phyloP scores from a whole-genome alignment of 2,113 vertebrate genomes.

The Hyaena hyaena region DNA sequence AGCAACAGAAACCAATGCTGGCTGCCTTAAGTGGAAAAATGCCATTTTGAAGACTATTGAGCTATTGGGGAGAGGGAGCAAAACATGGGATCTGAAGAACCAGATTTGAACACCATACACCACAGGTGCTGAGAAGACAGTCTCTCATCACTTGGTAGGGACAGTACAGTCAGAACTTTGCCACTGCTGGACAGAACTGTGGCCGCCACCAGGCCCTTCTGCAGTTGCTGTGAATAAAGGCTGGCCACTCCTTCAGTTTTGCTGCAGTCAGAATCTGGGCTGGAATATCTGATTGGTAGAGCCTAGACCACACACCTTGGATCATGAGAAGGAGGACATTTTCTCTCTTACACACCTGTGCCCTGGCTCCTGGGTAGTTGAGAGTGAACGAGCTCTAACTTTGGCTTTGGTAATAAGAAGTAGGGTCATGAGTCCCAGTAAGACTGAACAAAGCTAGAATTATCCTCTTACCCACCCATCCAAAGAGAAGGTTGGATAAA shows the following conservation, averaged over 20 bases:
- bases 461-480: neutral
- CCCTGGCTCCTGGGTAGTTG: neutral
- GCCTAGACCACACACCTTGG: neutral
- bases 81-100: neutral
- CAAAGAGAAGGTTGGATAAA: neutral
- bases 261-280: neutral
- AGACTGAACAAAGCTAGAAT: neutral
- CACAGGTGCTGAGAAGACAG: neutral
- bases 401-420: neutral
- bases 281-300: neutral
- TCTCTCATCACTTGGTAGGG: neutral
- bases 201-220: neutral
- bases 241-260: neutral
- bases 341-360: neutral
- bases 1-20: neutral
- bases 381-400: neutral
- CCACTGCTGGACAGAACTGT: neutral
- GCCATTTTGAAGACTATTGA: neutral
- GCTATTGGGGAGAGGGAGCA: neutral
- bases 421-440: neutral
- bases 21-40: neutral
- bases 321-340: neutral
- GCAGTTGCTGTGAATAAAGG: neutral
- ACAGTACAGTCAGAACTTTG: neutral
- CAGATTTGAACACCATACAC: neutral